phyloP scores from a whole-genome alignment of 2,888 invertebrate species.

The Nasonia oneida region DNA sequence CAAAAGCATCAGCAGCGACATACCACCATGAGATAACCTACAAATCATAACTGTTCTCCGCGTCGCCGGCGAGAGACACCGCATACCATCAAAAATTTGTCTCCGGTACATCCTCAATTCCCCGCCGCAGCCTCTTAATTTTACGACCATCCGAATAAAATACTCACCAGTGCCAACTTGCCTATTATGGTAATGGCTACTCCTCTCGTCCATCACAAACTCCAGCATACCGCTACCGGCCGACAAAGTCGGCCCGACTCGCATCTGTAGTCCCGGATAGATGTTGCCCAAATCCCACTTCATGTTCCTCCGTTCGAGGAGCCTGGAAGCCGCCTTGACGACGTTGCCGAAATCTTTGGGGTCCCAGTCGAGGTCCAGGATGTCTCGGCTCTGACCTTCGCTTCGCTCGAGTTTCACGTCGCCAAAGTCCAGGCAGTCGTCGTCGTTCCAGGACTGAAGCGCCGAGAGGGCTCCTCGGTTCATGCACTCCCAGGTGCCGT shows the following conservation, averaged over 20 bases:
- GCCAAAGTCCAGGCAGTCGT: constrained; percentile 84
- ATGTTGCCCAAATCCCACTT: constrained; percentile 88
- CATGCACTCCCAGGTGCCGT: constrained; percentile 81
- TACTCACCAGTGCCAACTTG: constrained; percentile 84
- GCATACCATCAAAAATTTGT: neutral
- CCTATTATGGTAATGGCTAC: constrained; percentile 79
- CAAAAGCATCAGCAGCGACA: neutral
- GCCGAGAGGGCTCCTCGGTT: constrained; percentile 86
- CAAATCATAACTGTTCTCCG: constrained; percentile 12
- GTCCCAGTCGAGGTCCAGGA: constrained; percentile 86
- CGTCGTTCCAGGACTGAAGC: constrained; percentile 84
- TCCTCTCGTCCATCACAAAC: constrained; percentile 84
- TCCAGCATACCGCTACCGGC: constrained; percentile 87
- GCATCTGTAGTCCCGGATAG: constrained; percentile 88
- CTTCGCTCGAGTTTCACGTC: constrained; percentile 84
- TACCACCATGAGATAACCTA: constrained; percentile 12
- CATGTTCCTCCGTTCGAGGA: constrained; percentile 85
- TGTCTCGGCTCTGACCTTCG: constrained; percentile 84
- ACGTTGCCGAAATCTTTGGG: constrained; percentile 87
- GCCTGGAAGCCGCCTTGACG: constrained; percentile 72
- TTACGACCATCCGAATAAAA: neutral
- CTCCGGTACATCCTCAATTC: neutral
- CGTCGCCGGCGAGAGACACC: neutral
- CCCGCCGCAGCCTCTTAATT: neutral
- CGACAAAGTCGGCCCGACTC: constrained; percentile 85